Evolutionary conservation across 2,797 vertebrate species (phyloP), one percentile per base, ranked within the genome.

Genomic region (Sebastes diploproa): DNA sequence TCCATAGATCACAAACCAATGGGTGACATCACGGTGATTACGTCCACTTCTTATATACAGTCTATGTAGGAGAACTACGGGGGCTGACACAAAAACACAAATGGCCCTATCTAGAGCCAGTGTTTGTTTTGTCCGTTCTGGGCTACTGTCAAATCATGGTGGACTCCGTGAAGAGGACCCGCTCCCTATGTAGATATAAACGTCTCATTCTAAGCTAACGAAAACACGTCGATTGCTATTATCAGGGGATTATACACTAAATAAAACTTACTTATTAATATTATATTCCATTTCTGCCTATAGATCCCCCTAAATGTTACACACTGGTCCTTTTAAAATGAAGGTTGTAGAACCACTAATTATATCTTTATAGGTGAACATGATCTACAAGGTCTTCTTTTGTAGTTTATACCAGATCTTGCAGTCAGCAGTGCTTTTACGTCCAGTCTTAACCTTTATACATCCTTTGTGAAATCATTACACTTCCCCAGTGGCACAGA

Each of bases 211-310:
- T 46, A 0, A 46, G 42, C 7, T 46, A 1, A 46, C 1, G 0
- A 46, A 46, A 46, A 46, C 42, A 46, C 1, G 0, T 0, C 1
- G 16, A 46, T 46, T 46, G 0, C 0, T 46, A 46, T 46, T 46
- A 46, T 46, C 16, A 20, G 16, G 6, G 16, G 42, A 46, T 46
- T 46, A 46, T 46, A 46, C 42, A 46, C 42, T 3, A 8, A 0
- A 46, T 0, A 52, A 52, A 52, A 52, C 1, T 0, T n/a, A 10
- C 50, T 4, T n/a, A 52, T 52, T 52, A 10, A 52, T n/a, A 5
- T 52, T 52, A n/a, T 52, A n/a, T 52, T 52, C 20, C 50, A 46
- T 46, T 46, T 46, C 42, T 20, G 42, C 16, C 42, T 4, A 46
- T 20, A 20, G 42, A 46, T 46, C 42, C 16, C 20, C 50, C 4